phyloP scores from a whole-genome alignment of 2,888 invertebrate genomes.

The Brachypalpus laphriformis region DNA sequence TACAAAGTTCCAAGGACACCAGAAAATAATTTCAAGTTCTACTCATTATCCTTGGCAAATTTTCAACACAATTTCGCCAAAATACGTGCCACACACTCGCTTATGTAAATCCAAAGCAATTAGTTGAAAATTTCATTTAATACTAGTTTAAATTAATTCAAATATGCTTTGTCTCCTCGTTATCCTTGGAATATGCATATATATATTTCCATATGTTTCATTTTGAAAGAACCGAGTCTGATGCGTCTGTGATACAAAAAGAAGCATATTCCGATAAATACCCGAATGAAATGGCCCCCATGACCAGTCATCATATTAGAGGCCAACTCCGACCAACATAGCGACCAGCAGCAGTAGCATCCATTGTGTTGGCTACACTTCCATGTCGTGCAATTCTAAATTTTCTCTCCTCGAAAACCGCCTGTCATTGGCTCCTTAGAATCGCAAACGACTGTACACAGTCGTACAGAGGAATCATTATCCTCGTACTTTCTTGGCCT shows the following conservation, averaged over 20 bases:
- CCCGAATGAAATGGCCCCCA: conserved; percentile 17
- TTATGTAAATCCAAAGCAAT: conserved; percentile 16
- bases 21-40: background rate
- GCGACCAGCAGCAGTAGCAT: background rate
- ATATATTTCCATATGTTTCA: conserved; percentile 19
- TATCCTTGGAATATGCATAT: no score
- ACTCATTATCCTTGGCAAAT: conserved; percentile 2
- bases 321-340: background rate
- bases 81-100: background rate
- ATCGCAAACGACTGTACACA: conserved; percentile 23
- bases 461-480: conserved; percentile 15
- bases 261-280: background rate
- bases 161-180: conserved; percentile 22
- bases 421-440: conserved; percentile 44
- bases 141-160: conserved; percentile 33
- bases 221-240: background rate
- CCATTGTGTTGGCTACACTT: background rate
- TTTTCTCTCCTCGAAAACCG: conserved; percentile 10
- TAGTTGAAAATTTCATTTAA: conserved; percentile 26
- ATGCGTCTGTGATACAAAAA: conserved; percentile 15
- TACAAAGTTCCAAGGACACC: conserved; percentile 6
- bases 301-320: conserved; percentile 29
- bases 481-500: conserved; percentile 16
- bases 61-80: background rate
- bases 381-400: conserved; percentile 2